Base-by-base conservation (phyloP, 2,797 vertebrate species). In the Chanos chanos region DNA sequence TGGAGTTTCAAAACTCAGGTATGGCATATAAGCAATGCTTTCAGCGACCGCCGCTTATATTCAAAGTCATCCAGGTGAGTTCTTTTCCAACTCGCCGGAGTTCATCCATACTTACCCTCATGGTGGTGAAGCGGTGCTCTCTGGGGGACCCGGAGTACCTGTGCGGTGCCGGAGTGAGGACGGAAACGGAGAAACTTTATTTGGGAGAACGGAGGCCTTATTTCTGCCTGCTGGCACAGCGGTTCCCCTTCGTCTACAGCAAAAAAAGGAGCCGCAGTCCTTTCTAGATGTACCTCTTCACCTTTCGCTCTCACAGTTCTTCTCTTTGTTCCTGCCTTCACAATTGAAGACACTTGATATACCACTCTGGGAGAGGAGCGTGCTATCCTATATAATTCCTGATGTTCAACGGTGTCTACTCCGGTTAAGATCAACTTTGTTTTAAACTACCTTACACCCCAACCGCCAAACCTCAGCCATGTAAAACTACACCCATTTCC, bases 21-120 rank as follows among this genome's bases (percentile, higher is more conserved):
- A n/a, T n/a, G n/a, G n/a, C n/a, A n/a, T n/a, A n/a, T n/a, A n/a
- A n/a, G n/a, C n/a, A n/a, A n/a, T n/a, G n/a, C n/a, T n/a, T n/a
- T n/a, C n/a, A n/a, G n/a, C n/a, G n/a, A n/a, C n/a, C n/a, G n/a
- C n/a, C n/a, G n/a, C n/a, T n/a, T n/a, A n/a, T n/a, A n/a, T n/a
- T n/a, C n/a, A n/a, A n/a, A n/a, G n/a, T n/a, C n/a, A n/a, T n/a
- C n/a, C n/a, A n/a, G n/a, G n/a, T n/a, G n/a, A n/a, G n/a, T n/a
- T n/a, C n/a, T n/a, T n/a, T n/a, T n/a, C n/a, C n/a, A n/a, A n/a
- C n/a, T n/a, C n/a, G n/a, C n/a, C n/a, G n/a, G 5, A 58, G 27
- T 37, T 18, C n/a, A n/a, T 36, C 9, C 16, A 30, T 39, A 66
- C 71, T 73, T 31, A 73, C 71, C 71, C n/a, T 54, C 71, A 73